phyloP scores from a whole-genome alignment of 2,113 vertebrate genomes.

The Vulpes lagopus region DNA sequence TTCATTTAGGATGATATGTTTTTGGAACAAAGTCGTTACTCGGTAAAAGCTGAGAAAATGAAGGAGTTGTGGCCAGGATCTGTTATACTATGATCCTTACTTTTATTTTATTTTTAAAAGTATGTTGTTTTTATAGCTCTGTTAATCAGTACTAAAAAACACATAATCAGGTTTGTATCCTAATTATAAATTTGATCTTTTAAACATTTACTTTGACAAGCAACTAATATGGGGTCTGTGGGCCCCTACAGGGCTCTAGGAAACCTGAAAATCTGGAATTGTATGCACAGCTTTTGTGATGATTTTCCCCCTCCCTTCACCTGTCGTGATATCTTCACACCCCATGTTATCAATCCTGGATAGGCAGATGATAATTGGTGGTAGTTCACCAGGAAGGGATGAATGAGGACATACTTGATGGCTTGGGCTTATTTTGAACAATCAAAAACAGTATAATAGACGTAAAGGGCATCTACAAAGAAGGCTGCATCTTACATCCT shows the following conservation, averaged over 20 bases:
- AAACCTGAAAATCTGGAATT: background rate
- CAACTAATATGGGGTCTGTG: background rate
- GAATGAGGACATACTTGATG: background rate
- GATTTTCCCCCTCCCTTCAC: background rate
- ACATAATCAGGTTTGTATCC: background rate
- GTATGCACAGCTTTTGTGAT: background rate
- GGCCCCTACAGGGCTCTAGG: background rate
- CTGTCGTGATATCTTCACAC: background rate
- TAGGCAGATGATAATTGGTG: background rate
- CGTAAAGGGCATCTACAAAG: background rate
- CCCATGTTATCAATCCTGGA: background rate
- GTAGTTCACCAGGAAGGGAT: background rate
- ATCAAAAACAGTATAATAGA: background rate
- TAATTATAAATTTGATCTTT: background rate
- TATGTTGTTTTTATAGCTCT: background rate
- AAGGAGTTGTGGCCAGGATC: background rate
- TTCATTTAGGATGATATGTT: background rate
- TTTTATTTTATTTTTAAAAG: background rate
- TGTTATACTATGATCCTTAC: background rate
- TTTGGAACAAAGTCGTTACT: background rate
- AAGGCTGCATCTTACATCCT: background rate
- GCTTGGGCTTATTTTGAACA: background rate
- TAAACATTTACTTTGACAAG: background rate
- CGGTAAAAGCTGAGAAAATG: background rate
- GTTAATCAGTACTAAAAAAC: background rate